Evolutionary conservation across 2,888 invertebrate species (phyloP).

Genomic region (Cryptocheilus praepositus): DNA sequence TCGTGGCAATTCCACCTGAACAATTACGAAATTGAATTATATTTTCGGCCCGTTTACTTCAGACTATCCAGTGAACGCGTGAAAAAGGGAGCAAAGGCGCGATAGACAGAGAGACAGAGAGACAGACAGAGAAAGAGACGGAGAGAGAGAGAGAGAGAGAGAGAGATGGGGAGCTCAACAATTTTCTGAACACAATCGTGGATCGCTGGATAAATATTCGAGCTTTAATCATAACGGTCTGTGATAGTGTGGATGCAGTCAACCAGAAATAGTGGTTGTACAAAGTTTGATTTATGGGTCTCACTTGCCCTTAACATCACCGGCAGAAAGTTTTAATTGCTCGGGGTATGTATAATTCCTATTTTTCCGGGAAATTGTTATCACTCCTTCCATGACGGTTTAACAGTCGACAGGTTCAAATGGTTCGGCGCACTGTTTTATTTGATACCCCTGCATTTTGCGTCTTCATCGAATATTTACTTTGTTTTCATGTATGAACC

Average conservation of each 20-base stretch:
- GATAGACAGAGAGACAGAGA: no score
- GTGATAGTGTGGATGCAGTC: no score
- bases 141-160: background rate
- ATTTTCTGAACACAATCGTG: background rate
- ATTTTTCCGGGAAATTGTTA: background rate
- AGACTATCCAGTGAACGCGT: background rate
- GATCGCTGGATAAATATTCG: slow-evolving; percentile 5
- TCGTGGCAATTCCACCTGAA: slow-evolving; percentile 16
- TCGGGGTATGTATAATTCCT: background rate
- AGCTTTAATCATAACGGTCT: background rate
- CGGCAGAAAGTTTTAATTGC: slow-evolving; percentile 9
- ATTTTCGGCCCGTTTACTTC: slow-evolving; percentile 12
- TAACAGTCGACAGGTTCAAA: background rate
- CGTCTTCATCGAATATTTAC: no score
- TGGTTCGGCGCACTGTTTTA: no score
- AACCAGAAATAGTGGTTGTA: no score
- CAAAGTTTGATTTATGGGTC: slow-evolving; percentile 6
- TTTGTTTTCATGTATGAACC: no score
- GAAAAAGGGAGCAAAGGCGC: no score
- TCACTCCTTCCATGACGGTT: background rate
- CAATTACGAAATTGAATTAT: slow-evolving; percentile 14
- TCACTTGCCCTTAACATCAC: slow-evolving; percentile 3
- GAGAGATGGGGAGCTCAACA: background rate
- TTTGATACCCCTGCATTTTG: no score
- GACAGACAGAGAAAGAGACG: background rate